Evolutionary conservation across 2,797 vertebrate species (phyloP), one percentile per base, ranked within the genome.

Genomic region (Liparis tanakae): DNA sequence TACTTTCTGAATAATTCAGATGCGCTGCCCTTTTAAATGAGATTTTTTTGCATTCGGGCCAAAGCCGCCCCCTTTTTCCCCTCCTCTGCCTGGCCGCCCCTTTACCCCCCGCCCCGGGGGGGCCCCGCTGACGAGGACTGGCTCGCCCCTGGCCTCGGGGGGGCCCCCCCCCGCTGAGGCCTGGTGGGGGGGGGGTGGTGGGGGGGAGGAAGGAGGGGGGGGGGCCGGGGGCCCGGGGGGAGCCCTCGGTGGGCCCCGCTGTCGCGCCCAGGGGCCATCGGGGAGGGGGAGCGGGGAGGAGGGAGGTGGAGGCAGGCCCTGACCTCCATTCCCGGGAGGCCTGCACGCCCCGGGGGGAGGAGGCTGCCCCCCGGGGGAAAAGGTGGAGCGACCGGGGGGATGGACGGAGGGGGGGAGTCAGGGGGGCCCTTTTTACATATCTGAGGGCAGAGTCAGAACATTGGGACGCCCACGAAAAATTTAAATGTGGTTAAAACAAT

Each of bases 271-370:
- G 0, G 10, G 58, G 68, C 9, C 81, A 36, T 71, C 83, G 1
- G 61, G 67, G 86, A 90, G 17, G 36, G 37, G 18, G 85, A 1
- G 72, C 2, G 83, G 76, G 2, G 90, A 84, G 17, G 88, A 86
- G 0, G 91, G 81, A 1, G 86, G 50, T 87, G 85, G 82, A 76
- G 72, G 59, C 74, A 87, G 6, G 90, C 87, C 0, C 79, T 84
- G 5, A 88, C 86, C 10, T 94, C 92, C 81, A 91, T 94, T 0
- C 91, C 88, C 0, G 93, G n/a, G 92, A 41, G 92, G 90, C 3
- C 89, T 95, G 7, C 93, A 94, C 37, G 92, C 94, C 1, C 79
- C 83, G 94, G 92, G 94, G 82, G 94, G 94, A 77, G 94, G 94
- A 55, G 94, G 94, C 6, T 94, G 94, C 41, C 59, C 94, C 94